Evolutionary conservation across 2,888 invertebrate species (phyloP).

Genomic region (Diaperis boleti): DNA sequence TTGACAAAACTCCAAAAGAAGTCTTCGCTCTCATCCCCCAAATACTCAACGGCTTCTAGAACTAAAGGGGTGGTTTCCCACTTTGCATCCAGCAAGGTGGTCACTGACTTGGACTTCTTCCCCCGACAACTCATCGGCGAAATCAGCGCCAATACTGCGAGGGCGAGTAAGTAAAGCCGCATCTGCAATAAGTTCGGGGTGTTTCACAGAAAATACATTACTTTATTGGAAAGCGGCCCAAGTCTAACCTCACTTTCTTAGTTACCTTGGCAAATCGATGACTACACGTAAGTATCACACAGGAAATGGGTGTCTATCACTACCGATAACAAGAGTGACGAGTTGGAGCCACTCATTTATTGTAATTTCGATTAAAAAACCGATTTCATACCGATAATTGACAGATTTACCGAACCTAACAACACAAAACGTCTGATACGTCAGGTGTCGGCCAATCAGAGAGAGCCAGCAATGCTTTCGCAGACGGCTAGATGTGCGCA

Average conservation of each 20-base stretch:
- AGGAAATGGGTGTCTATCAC: not conserved
- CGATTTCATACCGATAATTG: constrained; percentile 3
- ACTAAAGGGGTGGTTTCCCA: constrained; percentile 94
- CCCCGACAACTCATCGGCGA: constrained; percentile 30
- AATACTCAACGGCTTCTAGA: constrained; percentile 90
- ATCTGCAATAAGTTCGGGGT: constrained; percentile 16
- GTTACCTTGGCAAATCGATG: not conserved
- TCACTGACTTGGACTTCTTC: constrained; percentile 82
- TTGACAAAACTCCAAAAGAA: constrained; percentile 88
- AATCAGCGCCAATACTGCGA: constrained; percentile 16
- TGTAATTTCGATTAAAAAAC: not conserved
- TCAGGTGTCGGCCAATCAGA: constrained; percentile 25
- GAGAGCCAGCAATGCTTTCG: constrained; percentile 22
- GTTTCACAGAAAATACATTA: constrained; percentile 7
- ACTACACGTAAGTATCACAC: not conserved
- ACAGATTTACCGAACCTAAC: not conserved
- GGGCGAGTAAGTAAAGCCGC: constrained; percentile 18
- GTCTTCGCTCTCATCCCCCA: constrained; percentile 83
- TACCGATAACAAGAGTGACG: not conserved
- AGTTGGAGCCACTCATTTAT: constrained; percentile 2
- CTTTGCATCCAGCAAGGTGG: constrained; percentile 91
- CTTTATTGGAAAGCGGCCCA: not conserved
- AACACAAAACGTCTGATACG: constrained; percentile 3
- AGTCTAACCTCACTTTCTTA: not conserved
- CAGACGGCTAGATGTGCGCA: constrained; percentile 23